These are phyloP conservation scores for Seriola aureovittata DNA, from an alignment of 2,113 vertebrate species.

Conservation along the genomic window DNA sequence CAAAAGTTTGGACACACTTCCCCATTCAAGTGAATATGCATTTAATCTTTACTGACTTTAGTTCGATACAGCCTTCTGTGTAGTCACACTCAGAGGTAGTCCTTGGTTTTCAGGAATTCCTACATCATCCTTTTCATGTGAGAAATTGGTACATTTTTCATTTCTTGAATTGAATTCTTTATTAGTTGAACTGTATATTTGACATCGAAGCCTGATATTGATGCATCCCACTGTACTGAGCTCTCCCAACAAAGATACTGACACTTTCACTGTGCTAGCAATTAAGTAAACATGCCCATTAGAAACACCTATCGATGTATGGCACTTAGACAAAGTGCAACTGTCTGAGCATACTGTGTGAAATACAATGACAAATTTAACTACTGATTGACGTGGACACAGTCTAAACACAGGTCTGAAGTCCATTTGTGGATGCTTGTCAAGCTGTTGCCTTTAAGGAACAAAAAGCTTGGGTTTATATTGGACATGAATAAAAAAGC, in stretches of 20 bases:
- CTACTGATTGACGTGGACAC: not conserved
- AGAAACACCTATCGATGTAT: slow-evolving; percentile 7
- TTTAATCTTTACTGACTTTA: not conserved
- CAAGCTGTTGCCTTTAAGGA: not conserved
- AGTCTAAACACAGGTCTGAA: not conserved
- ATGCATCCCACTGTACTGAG: not conserved
- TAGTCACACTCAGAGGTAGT: not conserved
- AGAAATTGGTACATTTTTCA: not conserved
- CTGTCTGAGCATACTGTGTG: not conserved
- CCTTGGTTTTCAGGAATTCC: not conserved
- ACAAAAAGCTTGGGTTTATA: not conserved
- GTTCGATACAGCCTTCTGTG: not conserved
- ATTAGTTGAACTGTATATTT: not conserved
- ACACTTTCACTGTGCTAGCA: not conserved
- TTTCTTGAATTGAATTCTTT: not conserved
- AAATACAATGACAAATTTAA: not conserved
- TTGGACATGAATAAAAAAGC: not conserved
- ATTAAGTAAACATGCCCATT: not conserved
- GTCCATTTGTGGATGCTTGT: not conserved
- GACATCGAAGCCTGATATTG: slow-evolving; percentile 8
- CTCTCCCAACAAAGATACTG: not conserved
- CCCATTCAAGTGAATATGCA: not conserved
- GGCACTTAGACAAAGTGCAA: not conserved
- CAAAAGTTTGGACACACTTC: no score
- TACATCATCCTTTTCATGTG: not conserved